Conservation (phyloP, 2,113 vertebrate genomes). For the Felis chaus region DNA sequence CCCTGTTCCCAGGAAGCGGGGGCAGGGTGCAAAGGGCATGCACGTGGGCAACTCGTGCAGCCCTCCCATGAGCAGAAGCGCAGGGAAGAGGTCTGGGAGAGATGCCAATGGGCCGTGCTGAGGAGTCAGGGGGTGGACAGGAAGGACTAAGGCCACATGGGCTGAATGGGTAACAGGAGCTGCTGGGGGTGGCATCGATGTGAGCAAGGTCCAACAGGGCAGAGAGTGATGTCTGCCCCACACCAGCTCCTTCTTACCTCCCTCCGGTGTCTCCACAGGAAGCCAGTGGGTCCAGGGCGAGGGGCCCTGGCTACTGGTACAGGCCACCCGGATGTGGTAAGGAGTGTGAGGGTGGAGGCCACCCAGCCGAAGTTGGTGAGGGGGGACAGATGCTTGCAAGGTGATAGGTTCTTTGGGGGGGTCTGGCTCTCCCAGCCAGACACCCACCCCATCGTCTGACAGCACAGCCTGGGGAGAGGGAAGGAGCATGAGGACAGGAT, state of each 20-base stretch:
- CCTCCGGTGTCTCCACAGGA: conserved; percentile 59
- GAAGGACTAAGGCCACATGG: neutral
- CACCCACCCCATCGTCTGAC: conserved; percentile 47
- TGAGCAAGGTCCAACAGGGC: neutral
- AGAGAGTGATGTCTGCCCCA: fast-evolving
- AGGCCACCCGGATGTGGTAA: conserved; percentile 89
- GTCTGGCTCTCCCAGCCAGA: conserved; percentile 57
- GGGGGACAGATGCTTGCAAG: conserved; percentile 76
- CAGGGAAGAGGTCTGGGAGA: neutral
- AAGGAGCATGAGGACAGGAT: neutral
- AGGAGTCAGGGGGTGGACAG: neutral
- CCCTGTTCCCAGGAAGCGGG: conserved; percentile 43
- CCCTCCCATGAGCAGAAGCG: neutral
- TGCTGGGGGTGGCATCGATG: neutral
- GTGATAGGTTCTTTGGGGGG: conserved; percentile 67
- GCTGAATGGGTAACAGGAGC: neutral
- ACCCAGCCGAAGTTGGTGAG: conserved; percentile 81
- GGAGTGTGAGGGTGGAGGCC: conserved; percentile 85
- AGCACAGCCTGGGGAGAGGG: conserved; percentile 64
- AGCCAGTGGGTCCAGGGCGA: conserved; percentile 91
- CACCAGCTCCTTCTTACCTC: conserved; percentile 61
- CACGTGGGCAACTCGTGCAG: neutral
- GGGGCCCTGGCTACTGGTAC: conserved; percentile 88
- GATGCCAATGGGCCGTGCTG: neutral
- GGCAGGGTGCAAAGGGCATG: neutral